Conservation (phyloP, 2,797 vertebrate genomes). For the Prionace glauca region DNA sequence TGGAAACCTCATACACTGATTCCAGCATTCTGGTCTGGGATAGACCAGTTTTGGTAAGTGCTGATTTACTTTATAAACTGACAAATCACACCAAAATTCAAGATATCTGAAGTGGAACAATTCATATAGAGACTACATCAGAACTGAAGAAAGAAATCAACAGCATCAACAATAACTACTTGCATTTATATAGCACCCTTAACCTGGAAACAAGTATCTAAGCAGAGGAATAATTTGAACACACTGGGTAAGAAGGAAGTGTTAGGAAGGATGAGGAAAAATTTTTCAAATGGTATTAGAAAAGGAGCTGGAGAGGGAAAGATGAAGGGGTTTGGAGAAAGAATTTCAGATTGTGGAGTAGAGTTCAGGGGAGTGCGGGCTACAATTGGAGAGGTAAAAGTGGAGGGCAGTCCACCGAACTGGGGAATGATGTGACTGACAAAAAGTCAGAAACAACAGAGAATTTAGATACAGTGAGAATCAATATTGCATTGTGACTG, state of each 20-base stretch:
- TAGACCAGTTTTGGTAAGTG: not conserved
- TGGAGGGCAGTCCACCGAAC: not conserved
- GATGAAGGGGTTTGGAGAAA: not conserved
- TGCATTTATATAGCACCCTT: not conserved
- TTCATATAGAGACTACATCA: not conserved
- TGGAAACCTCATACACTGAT: not conserved
- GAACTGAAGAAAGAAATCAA: not conserved
- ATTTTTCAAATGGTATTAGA: not conserved
- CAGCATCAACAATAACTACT: not conserved
- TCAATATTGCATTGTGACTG: not conserved
- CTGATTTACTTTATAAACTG: conserved; percentile 7
- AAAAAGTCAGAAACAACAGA: not conserved
- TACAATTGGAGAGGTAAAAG: not conserved
- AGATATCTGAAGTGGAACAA: not conserved
- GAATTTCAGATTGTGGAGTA: not conserved
- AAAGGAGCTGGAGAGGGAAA: not conserved
- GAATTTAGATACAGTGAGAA: not conserved
- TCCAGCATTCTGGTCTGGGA: not conserved
- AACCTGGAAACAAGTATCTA: not conserved
- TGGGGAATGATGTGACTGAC: not conserved
- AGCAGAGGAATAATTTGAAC: not conserved
- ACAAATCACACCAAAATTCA: not conserved
- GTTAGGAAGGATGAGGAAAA: not conserved
- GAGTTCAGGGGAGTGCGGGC: not conserved
- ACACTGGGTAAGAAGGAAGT: not conserved